phyloP scores from a whole-genome alignment of 2,888 invertebrate species.

The Hyposoter dolosus region DNA sequence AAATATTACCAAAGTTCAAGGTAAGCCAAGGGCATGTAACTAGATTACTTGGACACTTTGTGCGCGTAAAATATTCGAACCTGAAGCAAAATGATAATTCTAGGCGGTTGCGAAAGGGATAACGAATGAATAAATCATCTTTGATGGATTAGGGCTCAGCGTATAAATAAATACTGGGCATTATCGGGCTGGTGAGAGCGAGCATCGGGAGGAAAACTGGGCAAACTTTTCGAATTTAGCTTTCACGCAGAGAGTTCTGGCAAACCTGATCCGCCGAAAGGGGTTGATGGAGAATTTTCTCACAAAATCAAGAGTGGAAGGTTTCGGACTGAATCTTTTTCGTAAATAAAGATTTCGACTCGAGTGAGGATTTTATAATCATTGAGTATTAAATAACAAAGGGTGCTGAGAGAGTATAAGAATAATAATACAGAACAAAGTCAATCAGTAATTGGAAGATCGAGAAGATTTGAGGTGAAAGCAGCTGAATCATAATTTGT shows the following conservation, averaged over 20 bases:
- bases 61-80: slow-evolving; percentile 29
- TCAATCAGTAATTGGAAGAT: neutral
- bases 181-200: slow-evolving; percentile 29
- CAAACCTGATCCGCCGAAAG: slow-evolving; percentile 23
- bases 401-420: slow-evolving; percentile 4
- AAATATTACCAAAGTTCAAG: neutral
- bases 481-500: neutral
- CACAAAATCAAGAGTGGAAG: slow-evolving; percentile 17
- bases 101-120: slow-evolving; percentile 26
- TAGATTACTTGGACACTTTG: neutral
- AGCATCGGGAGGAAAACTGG: neutral
- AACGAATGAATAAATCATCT: slow-evolving; percentile 59
- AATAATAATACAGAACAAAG: slow-evolving; percentile 14
- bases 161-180: slow-evolving; percentile 52
- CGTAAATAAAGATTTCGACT: slow-evolving; percentile 34
- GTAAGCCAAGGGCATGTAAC: neutral
- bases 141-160: slow-evolving; percentile 44
- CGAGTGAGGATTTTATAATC: slow-evolving; percentile 41
- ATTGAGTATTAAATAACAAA: slow-evolving; percentile 9
- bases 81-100: slow-evolving; percentile 30
- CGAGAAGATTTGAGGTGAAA: no score
- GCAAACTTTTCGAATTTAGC: slow-evolving; percentile 34
- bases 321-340: slow-evolving; percentile 2
- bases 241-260: slow-evolving; percentile 42
- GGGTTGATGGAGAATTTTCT: neutral